Evolutionary conservation across 35 echinoderm and acorn worm genomes (phyloP).

Genomic region (Ophioderma brevispina): DNA sequence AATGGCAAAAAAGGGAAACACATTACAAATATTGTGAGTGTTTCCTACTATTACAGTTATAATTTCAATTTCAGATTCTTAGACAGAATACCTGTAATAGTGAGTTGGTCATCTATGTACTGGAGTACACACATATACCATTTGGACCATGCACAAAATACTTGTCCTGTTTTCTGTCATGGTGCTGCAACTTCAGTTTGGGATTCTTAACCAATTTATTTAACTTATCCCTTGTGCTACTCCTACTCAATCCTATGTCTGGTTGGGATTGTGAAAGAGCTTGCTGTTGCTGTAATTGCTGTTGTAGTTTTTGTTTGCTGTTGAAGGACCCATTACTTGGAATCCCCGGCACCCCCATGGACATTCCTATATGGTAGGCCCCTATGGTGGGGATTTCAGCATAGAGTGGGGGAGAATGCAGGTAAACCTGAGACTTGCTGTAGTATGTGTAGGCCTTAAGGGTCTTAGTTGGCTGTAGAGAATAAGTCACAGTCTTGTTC

Average conservation of each 20-base stretch:
- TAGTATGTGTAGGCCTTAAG: slow-evolving; percentile 26
- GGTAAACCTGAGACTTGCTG: slow-evolving; percentile 11
- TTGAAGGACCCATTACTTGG: neutral
- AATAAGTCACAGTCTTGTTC: neutral
- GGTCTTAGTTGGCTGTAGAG: slow-evolving; percentile 3
- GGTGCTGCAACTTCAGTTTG: slow-evolving; percentile 60
- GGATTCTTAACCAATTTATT: neutral
- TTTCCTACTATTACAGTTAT: too few species aligned
- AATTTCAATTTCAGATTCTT: too few species aligned
- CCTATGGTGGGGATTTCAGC: slow-evolving; percentile 20
- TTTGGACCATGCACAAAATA: slow-evolving; percentile 25
- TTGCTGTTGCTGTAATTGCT: neutral
- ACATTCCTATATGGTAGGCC: slow-evolving; percentile 39
- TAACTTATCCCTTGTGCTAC: slow-evolving; percentile 11
- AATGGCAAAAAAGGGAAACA: too few species aligned
- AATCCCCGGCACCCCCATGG: neutral
- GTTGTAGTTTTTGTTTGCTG: neutral
- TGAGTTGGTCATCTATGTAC: too few species aligned
- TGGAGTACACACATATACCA: slow-evolving; percentile 39
- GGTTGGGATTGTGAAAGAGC: neutral
- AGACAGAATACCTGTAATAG: too few species aligned
- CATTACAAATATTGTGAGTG: too few species aligned
- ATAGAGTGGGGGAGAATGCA: neutral
- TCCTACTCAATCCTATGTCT: slow-evolving; percentile 21
- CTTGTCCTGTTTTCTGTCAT: neutral